Evolutionary conservation across 1,140 invertebrate species (phyloP).

Genomic region (Penaeus chinensis): DNA sequence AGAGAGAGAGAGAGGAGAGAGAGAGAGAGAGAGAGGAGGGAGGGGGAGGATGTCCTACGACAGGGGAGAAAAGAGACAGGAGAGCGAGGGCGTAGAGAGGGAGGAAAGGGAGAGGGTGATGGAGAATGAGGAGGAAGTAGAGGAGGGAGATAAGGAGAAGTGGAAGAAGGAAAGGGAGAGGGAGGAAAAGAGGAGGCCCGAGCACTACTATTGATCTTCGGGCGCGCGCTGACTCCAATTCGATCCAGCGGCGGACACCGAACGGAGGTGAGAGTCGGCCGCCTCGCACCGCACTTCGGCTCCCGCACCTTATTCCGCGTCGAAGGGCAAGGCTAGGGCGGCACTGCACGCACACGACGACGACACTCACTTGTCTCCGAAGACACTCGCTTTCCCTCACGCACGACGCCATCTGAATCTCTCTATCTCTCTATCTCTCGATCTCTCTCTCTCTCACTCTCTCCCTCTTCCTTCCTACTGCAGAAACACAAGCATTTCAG

Average conservation of each 20-base stretch:
- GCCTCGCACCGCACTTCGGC: background rate
- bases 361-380: no score
- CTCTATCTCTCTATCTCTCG: no score
- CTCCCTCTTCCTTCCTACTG: no score
- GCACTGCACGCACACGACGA: no score
- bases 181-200: background rate
- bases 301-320: slow-evolving; percentile 5
- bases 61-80: background rate
- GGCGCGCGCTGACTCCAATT: no score
- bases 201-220: no score
- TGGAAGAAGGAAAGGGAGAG: background rate
- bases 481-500: no score
- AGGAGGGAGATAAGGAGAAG: background rate
- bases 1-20: background rate
- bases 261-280: slow-evolving; percentile 14
- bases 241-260: no score
- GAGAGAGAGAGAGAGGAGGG: background rate
- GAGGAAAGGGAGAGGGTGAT: background rate
- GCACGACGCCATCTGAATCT: no score
- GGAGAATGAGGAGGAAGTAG: background rate
- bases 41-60: background rate
- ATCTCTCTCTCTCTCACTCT: no score
- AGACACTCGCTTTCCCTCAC: no score
- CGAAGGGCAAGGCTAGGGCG: background rate
- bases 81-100: background rate